Conservation (phyloP, 2,888 invertebrate genomes). For the Octodonta nipae region DNA sequence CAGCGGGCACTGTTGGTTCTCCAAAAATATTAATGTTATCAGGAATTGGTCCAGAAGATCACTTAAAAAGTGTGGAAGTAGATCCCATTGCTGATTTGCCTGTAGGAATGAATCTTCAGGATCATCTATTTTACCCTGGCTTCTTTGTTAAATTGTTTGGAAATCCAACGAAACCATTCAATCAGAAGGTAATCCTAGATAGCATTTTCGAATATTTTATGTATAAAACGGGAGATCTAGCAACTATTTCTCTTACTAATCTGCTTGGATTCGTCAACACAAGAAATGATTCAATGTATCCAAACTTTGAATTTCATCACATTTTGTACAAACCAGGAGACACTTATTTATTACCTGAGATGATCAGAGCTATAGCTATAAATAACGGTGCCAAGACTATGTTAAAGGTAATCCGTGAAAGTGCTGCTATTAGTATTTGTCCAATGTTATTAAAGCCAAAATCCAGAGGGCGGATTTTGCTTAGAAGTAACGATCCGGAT, state of each 20-base stretch:
- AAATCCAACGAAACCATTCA: slow-evolving; percentile 4
- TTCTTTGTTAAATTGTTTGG: slow-evolving; percentile 13
- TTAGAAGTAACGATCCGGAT: slow-evolving; percentile 42
- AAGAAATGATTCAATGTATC: slow-evolving; percentile 33
- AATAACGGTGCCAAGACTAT: slow-evolving; percentile 13
- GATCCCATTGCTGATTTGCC: slow-evolving; percentile 35
- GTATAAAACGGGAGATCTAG: slow-evolving; percentile 38
- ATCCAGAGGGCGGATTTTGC: slow-evolving; percentile 42
- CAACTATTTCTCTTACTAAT: slow-evolving; percentile 35
- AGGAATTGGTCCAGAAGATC: slow-evolving; percentile 45
- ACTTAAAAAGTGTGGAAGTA: slow-evolving; percentile 37
- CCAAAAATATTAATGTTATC: slow-evolving; percentile 58
- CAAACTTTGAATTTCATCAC: slow-evolving; percentile 36
- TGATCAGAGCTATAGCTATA: slow-evolving; percentile 23
- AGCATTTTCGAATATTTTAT: slow-evolving; percentile 38
- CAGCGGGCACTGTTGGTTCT: slow-evolving; percentile 50
- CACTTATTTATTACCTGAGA: slow-evolving; percentile 11
- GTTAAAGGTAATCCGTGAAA: slow-evolving; percentile 10
- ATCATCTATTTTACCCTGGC: slow-evolving; percentile 37
- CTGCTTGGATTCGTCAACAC: slow-evolving; percentile 39
- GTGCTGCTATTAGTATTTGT: slow-evolving; percentile 9
- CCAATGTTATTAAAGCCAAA: slow-evolving; percentile 32
- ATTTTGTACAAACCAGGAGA: slow-evolving; percentile 26
- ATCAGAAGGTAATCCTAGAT: slow-evolving; percentile 13
- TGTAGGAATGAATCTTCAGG: slow-evolving; percentile 45